A percentile compares a stretch with the other conserved stretches of the same genome.
phyloP scores from a whole-genome alignment of 2,797 vertebrate species.

The Mareca penelope region DNA sequence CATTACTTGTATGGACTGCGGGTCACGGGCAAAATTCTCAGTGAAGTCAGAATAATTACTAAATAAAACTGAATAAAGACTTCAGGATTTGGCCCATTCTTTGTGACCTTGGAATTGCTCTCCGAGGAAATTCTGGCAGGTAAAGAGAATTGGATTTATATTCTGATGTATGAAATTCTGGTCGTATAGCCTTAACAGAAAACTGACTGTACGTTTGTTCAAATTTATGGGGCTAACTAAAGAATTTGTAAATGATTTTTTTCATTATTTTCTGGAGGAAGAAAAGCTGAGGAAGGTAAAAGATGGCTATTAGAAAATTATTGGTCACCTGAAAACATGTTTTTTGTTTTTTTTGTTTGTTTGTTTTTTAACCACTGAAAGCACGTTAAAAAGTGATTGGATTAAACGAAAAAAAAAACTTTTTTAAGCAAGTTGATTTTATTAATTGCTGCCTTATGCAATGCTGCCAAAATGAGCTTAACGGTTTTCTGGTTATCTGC shows the following conservation, averaged over 20 bases:
- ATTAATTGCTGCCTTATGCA: neutral
- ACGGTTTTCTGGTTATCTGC: neutral
- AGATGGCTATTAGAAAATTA: neutral
- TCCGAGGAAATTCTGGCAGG: slow-evolving; percentile 28
- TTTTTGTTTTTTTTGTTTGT: neutral
- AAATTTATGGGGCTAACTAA: neutral
- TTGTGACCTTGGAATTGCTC: slow-evolving; percentile 49
- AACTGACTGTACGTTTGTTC: neutral
- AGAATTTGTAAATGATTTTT: neutral
- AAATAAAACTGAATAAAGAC: slow-evolving; percentile 27
- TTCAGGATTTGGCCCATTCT: neutral
- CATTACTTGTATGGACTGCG: neutral
- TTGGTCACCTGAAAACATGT: neutral
- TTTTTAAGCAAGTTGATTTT: neutral
- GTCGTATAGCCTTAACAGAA: slow-evolving; percentile 15
- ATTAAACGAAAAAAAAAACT: neutral
- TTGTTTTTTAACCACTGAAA: neutral
- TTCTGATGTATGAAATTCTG: slow-evolving; percentile 47
- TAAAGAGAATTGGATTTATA: slow-evolving; percentile 59
- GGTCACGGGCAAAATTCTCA: neutral
- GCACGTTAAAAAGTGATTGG: neutral
- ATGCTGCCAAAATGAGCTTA: neutral
- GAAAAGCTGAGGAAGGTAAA: neutral
- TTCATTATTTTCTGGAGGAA: neutral
- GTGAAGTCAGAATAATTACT: neutral